Conservation (phyloP, 2,888 invertebrate species). For the Bhutanitis thaidina region DNA sequence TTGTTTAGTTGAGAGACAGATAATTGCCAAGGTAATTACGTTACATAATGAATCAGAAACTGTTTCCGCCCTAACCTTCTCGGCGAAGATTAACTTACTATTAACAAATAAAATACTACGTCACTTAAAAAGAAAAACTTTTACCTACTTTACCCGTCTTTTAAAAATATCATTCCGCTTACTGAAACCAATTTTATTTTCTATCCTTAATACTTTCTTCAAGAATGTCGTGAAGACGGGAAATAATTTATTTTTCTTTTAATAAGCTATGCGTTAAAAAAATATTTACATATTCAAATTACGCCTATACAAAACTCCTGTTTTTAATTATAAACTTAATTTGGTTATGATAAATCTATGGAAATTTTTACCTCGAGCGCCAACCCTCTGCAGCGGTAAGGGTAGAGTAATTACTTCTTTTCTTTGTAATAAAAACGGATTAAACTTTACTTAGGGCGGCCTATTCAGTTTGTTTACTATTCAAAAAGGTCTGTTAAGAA, state of each 20-base stretch:
- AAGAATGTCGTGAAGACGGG: conserved; percentile 26
- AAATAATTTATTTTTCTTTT: conserved; percentile 28
- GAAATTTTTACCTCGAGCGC: conserved; percentile 76
- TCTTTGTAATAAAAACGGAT: conserved; percentile 80
- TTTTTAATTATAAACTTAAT: conserved; percentile 81
- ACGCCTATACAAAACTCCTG: conserved; percentile 77
- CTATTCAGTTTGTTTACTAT: conserved; percentile 79
- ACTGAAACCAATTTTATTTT: conserved; percentile 15
- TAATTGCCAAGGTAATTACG: conserved; percentile 40
- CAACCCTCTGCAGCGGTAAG: conserved; percentile 74
- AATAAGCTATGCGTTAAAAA: conserved; percentile 52
- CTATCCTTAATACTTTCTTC: conserved; percentile 8
- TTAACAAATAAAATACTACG: conserved; percentile 18
- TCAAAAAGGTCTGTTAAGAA: conserved; percentile 69
- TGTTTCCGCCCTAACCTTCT: conserved; percentile 28
- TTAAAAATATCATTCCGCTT: conserved; percentile 19
- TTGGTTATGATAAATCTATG: conserved; percentile 80
- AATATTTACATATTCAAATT: conserved; percentile 77
- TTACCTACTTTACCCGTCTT: conserved; percentile 7
- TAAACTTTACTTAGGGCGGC: conserved; percentile 79
- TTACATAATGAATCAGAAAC: conserved; percentile 36
- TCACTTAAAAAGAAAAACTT: conserved; percentile 5
- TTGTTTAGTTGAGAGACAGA: conserved; percentile 43
- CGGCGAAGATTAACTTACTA: conserved; percentile 10
- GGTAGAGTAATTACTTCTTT: conserved; percentile 80